A percentile compares a stretch with the other conserved stretches of the same genome.
Evolutionary conservation across 1,140 invertebrate species (phyloP).

Genomic region (Conus betulinus): DNA sequence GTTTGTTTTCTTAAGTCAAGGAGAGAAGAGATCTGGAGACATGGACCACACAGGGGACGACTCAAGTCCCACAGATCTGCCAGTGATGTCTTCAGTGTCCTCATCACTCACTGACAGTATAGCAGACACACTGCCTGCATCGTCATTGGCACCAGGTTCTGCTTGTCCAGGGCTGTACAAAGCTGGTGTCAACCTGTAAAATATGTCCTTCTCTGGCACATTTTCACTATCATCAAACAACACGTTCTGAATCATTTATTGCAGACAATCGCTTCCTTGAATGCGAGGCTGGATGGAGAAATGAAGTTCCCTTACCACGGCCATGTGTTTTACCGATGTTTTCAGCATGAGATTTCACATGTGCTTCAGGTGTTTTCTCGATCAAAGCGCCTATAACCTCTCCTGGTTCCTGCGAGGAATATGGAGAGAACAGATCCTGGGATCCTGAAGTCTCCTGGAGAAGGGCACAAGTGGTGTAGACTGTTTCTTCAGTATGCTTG

Average conservation of each 20-base stretch:
- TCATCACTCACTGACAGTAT: neutral
- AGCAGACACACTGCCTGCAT: neutral
- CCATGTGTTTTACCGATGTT: neutral
- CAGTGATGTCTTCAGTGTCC: neutral
- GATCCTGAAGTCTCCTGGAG: neutral
- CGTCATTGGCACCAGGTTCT: neutral
- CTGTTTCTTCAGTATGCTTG: too few species aligned
- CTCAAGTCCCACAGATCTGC: neutral
- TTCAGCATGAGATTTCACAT: neutral
- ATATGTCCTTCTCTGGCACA: too few species aligned
- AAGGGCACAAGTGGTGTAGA: neutral
- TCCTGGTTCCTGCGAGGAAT: neutral
- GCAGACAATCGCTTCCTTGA: neutral
- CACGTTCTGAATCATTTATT: neutral
- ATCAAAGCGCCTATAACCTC: neutral
- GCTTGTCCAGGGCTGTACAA: too few species aligned
- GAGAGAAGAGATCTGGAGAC: constrained; percentile 19
- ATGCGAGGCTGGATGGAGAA: neutral
- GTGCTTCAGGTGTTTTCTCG: neutral
- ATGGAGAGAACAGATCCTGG: constrained; percentile 19
- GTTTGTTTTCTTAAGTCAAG: neutral
- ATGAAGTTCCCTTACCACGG: neutral
- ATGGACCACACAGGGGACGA: neutral
- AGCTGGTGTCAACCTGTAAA: too few species aligned
- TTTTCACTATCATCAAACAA: constrained; percentile 14